phyloP scores from a whole-genome alignment of 2,888 invertebrate species.

The Euproctis similis region DNA sequence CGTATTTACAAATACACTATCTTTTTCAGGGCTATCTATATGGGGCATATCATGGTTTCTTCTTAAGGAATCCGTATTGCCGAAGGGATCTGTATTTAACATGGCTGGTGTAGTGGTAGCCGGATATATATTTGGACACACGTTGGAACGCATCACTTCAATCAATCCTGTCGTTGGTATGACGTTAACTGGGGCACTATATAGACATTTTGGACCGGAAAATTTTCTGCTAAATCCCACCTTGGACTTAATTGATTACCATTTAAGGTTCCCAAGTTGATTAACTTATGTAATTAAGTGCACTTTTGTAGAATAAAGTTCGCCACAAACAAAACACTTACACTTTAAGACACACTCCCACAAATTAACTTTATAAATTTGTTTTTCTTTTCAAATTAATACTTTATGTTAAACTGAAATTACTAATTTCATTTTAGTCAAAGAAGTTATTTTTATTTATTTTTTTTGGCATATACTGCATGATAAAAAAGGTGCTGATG shows the following conservation, averaged over 20 bases:
- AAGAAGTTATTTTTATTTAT: too few species aligned
- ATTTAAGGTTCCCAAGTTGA: constrained; percentile 59
- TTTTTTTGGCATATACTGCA: too few species aligned
- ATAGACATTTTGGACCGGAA: constrained; percentile 46
- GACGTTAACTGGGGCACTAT: constrained; percentile 58
- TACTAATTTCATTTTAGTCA: too few species aligned
- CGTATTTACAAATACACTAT: too few species aligned
- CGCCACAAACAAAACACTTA: too few species aligned
- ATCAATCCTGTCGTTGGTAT: constrained; percentile 60
- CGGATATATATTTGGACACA: constrained; percentile 59
- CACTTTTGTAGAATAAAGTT: too few species aligned
- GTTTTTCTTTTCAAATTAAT: too few species aligned
- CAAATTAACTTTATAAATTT: too few species aligned
- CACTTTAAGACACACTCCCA: too few species aligned
- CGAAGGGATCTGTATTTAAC: constrained; percentile 49
- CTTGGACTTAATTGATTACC: constrained; percentile 55
- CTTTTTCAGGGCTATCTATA: constrained; percentile 47
- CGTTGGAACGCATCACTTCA: constrained; percentile 57
- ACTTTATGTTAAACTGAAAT: too few species aligned
- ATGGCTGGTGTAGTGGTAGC: constrained; percentile 47
- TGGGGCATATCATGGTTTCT: constrained; percentile 61
- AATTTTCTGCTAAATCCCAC: constrained; percentile 47
- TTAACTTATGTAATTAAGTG: too few species aligned
- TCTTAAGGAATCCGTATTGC: constrained; percentile 42
- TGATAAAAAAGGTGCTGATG: too few species aligned